Evolutionary conservation across 1,140 invertebrate species (phyloP).

Genomic region (Sitobion miscanthi): DNA sequence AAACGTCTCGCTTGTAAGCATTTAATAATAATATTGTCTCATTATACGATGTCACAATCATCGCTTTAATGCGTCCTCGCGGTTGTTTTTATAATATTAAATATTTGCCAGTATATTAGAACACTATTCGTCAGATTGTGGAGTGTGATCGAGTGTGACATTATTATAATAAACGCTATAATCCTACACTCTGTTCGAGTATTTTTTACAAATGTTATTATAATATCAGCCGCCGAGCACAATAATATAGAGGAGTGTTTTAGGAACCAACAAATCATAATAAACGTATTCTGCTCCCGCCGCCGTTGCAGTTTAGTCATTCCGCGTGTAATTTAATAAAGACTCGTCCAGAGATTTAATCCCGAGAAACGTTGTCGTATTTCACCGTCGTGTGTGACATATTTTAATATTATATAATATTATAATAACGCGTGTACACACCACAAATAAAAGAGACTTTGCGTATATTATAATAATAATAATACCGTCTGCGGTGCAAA

Average conservation of each 20-base stretch:
- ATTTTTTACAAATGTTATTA: background rate
- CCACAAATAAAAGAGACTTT: background rate
- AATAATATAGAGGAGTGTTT: background rate
- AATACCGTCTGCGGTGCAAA: background rate
- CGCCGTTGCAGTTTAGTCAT: background rate
- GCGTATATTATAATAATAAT: background rate
- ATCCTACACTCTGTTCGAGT: background rate
- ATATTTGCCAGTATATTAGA: background rate
- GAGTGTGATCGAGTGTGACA: background rate
- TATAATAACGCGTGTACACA: background rate
- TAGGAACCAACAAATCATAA: slow-evolving; percentile 26
- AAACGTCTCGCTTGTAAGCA: background rate
- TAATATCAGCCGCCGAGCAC: background rate
- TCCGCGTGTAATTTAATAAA: slow-evolving; percentile 32
- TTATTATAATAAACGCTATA: background rate
- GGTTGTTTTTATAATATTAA: background rate
- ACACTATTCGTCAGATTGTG: background rate
- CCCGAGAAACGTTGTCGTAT: background rate
- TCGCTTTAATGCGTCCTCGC: background rate
- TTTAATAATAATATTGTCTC: background rate
- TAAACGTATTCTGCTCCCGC: background rate
- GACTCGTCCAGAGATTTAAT: slow-evolving; percentile 9
- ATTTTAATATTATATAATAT: slow-evolving; percentile 18
- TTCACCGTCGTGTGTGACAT: background rate
- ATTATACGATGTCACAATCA: too few relatives aligned